A percentile compares a stretch with the other conserved stretches of the same genome.
These are phyloP conservation scores for Plodia interpunctella DNA, from an alignment of 1,140 invertebrate genomes.

Conservation along the genomic window DNA sequence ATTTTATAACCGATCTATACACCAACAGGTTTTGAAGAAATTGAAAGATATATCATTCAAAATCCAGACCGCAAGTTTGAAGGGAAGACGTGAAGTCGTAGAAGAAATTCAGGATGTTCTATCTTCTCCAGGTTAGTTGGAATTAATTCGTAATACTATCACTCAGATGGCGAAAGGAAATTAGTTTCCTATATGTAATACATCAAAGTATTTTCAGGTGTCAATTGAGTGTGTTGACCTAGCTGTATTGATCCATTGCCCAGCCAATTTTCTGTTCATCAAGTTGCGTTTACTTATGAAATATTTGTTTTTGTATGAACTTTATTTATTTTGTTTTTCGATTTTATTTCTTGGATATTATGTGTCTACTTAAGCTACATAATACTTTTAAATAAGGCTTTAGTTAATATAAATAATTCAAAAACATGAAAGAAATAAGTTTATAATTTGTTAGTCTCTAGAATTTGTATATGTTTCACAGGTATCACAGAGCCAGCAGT, in stretches of 20 bases:
- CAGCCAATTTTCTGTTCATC: slow-evolving; percentile 9
- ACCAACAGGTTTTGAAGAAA: slow-evolving; percentile 82
- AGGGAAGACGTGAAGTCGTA: slow-evolving; percentile 83
- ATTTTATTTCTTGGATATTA: background rate
- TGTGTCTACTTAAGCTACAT: background rate
- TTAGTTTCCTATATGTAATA: background rate
- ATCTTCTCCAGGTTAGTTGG: slow-evolving; percentile 82
- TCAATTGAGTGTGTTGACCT: slow-evolving; percentile 17
- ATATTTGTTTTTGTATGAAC: background rate
- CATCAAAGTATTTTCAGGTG: slow-evolving; percentile 9
- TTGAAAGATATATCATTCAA: slow-evolving; percentile 88
- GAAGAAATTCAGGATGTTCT: slow-evolving; percentile 85
- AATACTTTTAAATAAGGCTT: background rate
- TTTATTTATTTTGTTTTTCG: background rate
- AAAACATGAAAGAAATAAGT: background rate
- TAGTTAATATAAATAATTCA: background rate
- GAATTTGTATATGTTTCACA: slow-evolving; percentile 40
- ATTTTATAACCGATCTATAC: slow-evolving; percentile 33
- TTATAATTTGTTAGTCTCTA: too few species aligned
- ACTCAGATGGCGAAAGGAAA: background rate
- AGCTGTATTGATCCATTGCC: slow-evolving; percentile 49
- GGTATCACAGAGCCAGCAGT: slow-evolving; percentile 88
- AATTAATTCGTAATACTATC: background rate
- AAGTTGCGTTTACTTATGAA: slow-evolving; percentile 7
- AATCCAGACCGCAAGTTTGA: slow-evolving; percentile 86